Evolutionary conservation across 1,140 invertebrate species (phyloP).

Genomic region (Armadillidium nasatum): DNA sequence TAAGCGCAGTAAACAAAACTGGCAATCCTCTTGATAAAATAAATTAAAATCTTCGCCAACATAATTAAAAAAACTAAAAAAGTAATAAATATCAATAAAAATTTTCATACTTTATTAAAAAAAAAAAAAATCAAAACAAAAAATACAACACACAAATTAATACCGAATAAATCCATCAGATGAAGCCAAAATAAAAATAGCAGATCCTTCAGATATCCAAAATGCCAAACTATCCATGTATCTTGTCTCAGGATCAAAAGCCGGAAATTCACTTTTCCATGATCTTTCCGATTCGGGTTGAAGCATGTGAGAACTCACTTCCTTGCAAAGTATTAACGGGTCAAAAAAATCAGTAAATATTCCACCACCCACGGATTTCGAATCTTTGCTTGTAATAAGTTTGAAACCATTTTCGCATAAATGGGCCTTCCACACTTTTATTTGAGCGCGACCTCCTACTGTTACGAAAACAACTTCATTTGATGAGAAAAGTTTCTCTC

Average conservation of each 20-base stretch:
- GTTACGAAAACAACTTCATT: not conserved
- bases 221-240: not conserved
- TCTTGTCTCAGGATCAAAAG: not conserved
- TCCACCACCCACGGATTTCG: not conserved
- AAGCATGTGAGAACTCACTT: not conserved
- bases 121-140: not conserved
- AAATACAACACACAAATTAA: not conserved
- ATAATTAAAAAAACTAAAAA: not conserved
- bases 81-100: not conserved
- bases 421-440: not conserved
- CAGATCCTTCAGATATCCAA: not conserved
- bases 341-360: not conserved
- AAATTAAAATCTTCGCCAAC: not conserved
- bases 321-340: not conserved
- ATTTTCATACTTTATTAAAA: not conserved
- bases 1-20: constrained; percentile 1
- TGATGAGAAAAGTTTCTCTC: not conserved
- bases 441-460: not conserved
- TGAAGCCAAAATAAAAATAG: not conserved
- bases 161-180: not conserved
- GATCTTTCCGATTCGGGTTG: not conserved
- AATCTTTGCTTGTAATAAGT: not conserved
- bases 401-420: not conserved
- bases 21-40: not conserved
- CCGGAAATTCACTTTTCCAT: not conserved